A percentile compares a stretch with the other conserved stretches of the same genome.
phyloP scores from a whole-genome alignment of 2,113 vertebrate genomes.

The Gulo gulo region DNA sequence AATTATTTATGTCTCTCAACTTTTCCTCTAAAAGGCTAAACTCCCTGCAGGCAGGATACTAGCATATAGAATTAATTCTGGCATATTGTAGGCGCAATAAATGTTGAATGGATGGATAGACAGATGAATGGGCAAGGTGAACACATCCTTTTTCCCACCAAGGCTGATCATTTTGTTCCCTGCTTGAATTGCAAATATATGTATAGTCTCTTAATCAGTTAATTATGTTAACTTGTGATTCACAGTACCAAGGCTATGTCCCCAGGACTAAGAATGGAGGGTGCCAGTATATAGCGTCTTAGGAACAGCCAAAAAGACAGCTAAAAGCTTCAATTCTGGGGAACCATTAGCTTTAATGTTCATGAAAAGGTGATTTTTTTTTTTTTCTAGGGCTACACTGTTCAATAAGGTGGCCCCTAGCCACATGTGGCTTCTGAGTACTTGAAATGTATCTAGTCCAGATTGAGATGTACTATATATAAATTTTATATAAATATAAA shows the following conservation, averaged over 20 bases:
- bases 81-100: background rate
- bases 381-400: background rate
- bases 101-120: background rate
- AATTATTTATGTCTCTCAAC: background rate
- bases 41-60: background rate
- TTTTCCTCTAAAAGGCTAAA: background rate
- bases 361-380: slow-evolving; percentile 23
- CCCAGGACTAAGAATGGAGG: slow-evolving; percentile 22
- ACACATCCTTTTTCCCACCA: background rate
- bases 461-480: background rate
- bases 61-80: background rate
- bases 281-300: slow-evolving; percentile 52
- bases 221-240: slow-evolving; percentile 26
- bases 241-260: slow-evolving; percentile 27
- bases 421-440: background rate
- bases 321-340: slow-evolving; percentile 18
- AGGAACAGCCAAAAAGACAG: slow-evolving; percentile 1
- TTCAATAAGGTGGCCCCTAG: background rate
- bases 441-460: background rate
- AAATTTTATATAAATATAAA: background rate
- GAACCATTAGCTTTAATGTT: slow-evolving; percentile 33
- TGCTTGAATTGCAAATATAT: background rate
- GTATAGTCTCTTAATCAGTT: background rate
- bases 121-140: background rate
- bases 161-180: slow-evolving; percentile 39